Evolutionary conservation across 2,797 vertebrate genomes (phyloP), one percentile per base, ranked within the genome.

Genomic region (Smutsia temminckii): DNA sequence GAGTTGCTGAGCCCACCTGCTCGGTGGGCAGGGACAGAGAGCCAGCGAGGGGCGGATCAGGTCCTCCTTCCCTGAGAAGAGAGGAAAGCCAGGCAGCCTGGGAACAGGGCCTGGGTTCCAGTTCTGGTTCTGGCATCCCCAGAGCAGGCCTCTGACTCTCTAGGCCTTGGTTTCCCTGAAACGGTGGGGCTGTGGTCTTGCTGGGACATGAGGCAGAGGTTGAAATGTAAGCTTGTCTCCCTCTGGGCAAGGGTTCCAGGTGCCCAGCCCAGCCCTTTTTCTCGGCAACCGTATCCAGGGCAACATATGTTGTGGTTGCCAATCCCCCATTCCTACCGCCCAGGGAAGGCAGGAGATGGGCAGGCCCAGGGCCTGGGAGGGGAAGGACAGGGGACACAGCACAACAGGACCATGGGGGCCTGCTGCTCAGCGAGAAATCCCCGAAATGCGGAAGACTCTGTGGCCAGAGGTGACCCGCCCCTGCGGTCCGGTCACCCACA

Each of bases 221-320:
- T 91, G 86, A 86, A 71, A 85, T 2, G 0, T 13, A 7, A 71
- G 7, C 77, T 68, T 7, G 0, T 51, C 53, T 89, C 78, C 72
- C 49, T 27, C 85, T 20, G 64, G 75, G 64, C 91, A 49, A 79
- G 91, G 88, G 84, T 77, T 95, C 85, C 78, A 64, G 3, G 7
- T 85, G 37, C 91, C 92, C 94, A 95, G 94, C 21, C 5, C 83
- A 93, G 63, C 42, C 86, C 84, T 92, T 78, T 51, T 77, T 80
- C 95, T 86, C 14, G 57, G 63, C 95, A 96, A 95, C 92, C 0
- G 0, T 98, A 96, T 97, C 98, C 85, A 23, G 12, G 92, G 95
- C 55, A 9, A 98, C 96, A n/a, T 51, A 64, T 81, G 85, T 88
- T 74, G 95, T 94, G 96, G 97, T 88, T 97, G 1, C 71, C 75